These are phyloP conservation scores for Pristis pectinata DNA, from an alignment of 2,797 vertebrate genomes.

Conservation along the genomic window DNA sequence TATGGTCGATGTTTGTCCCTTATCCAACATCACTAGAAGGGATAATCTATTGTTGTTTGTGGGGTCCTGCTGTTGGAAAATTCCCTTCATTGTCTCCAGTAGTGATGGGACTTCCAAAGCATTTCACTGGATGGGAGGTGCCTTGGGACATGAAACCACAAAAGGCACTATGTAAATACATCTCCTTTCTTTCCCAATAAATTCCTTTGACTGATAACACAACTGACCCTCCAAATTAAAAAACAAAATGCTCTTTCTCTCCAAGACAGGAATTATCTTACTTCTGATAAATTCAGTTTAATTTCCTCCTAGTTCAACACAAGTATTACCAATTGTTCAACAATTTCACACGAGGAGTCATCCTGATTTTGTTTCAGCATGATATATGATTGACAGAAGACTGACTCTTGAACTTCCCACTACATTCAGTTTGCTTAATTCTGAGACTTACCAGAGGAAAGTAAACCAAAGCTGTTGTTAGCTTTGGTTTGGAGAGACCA, in stretches of 20 bases:
- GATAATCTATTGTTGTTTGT: not conserved
- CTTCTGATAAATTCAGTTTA: not conserved
- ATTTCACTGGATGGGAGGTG: not conserved
- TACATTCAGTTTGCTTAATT: not conserved
- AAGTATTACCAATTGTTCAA: not conserved
- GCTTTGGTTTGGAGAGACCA: not conserved
- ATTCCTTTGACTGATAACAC: not conserved
- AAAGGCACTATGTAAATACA: not conserved
- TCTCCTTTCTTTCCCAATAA: not conserved
- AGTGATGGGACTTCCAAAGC: not conserved
- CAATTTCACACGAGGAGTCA: not conserved
- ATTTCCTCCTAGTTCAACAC: not conserved
- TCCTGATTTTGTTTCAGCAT: not conserved
- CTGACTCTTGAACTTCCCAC: not conserved
- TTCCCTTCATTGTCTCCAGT: not conserved
- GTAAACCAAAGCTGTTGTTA: not conserved
- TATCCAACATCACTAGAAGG: not conserved
- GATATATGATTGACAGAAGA: not conserved
- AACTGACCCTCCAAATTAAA: not conserved
- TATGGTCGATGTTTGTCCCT: not conserved
- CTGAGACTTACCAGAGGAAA: not conserved
- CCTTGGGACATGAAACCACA: too few species aligned
- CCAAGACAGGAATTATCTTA: not conserved
- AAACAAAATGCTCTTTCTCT: not conserved
- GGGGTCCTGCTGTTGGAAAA: not conserved